phyloP scores from a whole-genome alignment of 2,797 vertebrate species.

The Chloroceryle amazona region DNA sequence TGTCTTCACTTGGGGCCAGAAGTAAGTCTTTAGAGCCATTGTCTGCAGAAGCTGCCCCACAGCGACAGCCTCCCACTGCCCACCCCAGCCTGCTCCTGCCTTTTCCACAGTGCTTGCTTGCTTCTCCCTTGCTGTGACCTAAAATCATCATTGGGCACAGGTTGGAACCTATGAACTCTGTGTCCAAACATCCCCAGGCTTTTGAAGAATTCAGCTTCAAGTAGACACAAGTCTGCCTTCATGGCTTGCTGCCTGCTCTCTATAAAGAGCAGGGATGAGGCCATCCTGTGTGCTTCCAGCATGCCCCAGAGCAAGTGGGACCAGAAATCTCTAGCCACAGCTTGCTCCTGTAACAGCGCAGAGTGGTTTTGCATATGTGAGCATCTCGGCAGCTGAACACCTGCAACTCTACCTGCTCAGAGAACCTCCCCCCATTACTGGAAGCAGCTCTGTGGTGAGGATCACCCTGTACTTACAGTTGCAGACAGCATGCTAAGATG shows the following conservation, averaged over 20 bases:
- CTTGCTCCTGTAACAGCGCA: neutral
- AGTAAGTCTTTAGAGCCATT: neutral
- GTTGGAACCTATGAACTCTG: neutral
- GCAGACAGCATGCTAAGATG: neutral
- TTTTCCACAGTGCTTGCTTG: rapidly evolving
- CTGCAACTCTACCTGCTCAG: rapidly evolving
- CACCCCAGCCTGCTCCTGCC: neutral
- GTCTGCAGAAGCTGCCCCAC: rapidly evolving
- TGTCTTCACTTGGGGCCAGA: neutral
- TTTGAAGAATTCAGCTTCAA: neutral
- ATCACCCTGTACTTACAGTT: neutral
- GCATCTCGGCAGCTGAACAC: neutral
- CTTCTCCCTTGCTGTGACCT: neutral
- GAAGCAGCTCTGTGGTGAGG: neutral
- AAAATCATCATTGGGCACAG: neutral
- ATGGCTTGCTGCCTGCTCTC: neutral
- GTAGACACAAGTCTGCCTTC: neutral
- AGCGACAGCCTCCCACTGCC: neutral
- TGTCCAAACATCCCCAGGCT: neutral
- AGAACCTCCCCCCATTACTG: neutral
- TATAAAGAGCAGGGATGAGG: neutral
- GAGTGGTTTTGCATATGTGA: rapidly evolving
- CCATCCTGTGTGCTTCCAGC: rapidly evolving
- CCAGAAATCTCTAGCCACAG: neutral
- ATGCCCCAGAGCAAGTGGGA: neutral